Evolutionary conservation across 2,113 vertebrate species (phyloP).

Genomic region (Cervus canadensis): DNA sequence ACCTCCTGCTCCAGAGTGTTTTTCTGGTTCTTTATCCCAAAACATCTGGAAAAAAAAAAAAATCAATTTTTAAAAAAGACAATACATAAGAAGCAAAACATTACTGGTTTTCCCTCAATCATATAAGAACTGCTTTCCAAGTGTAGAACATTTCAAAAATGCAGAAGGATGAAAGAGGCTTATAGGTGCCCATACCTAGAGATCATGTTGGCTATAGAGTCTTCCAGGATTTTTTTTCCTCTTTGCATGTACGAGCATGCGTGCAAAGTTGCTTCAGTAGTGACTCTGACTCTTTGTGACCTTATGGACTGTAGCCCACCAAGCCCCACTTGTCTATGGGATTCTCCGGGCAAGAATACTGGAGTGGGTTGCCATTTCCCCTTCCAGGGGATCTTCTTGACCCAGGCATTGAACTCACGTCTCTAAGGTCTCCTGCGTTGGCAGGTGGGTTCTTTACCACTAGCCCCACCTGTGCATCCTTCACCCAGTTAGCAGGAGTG

Average conservation of each 20-base stretch:
- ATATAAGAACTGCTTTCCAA: neutral
- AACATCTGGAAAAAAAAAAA: neutral
- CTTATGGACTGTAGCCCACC: neutral
- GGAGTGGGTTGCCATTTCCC: neutral
- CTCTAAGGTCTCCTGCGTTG: neutral
- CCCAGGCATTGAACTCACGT: neutral
- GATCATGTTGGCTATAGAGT: neutral
- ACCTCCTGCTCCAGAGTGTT: neutral
- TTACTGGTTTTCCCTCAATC: neutral
- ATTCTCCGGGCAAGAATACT: neutral
- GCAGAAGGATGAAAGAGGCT: neutral
- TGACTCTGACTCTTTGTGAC: neutral
- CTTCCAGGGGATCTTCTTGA: neutral
- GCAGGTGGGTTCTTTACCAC: neutral
- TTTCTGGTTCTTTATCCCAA: neutral
- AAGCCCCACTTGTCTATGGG: neutral
- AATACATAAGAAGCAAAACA: neutral
- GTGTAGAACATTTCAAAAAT: neutral
- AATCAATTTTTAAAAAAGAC: neutral
- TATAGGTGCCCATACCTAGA: neutral
- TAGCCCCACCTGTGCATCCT: neutral
- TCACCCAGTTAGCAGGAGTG: neutral
- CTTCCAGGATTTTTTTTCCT: neutral
- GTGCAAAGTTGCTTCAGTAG: neutral
- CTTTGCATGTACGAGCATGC: rapidly evolving